Evolutionary conservation across 2,797 vertebrate species (phyloP), one percentile per base, ranked within the genome.

Genomic region (Hylomyscus alleni): DNA sequence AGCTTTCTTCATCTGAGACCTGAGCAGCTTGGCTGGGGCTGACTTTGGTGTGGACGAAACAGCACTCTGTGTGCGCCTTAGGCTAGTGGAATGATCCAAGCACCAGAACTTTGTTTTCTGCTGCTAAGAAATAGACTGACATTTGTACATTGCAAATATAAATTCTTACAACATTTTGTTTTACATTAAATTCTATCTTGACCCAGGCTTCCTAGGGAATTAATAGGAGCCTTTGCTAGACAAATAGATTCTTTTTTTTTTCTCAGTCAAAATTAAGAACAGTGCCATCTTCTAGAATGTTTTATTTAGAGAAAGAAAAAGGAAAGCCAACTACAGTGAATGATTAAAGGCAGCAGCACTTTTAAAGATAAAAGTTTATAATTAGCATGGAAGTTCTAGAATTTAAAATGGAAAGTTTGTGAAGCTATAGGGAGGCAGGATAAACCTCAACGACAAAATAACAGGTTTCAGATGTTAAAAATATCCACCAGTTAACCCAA

Each of bases 361-460:
- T 98, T 98, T 98, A 98, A 98, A 98, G 98, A 98, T 98, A 98
- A 98, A 98, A 98, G 98, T 98, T 98, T 98, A 98, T 98, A 98
- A 98, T 98, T 98, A 98, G 98, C 97, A 98, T 98, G 97, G 98
- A 98, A 98, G 98, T 98, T 98, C 98, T 98, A 65, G 98, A 98
- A 99, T 98, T 99, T 98, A 98, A 98, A 98, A 98, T 98, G 98
- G 98, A 99, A 99, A 98, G 98, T 98, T 98, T 98, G 98, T 97
- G 98, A 97, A 98, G 97, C 98, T 98, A 88, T 94, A 96, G 94
- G 95, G 91, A 97, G 96, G 96, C 97, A 97, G 98, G 96, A 98
- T 98, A 98, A 98, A 98, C 98, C 98, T 98, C 98, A 98, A 98
- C 95, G 98, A 97, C 95, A 98, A 98, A 98, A 98, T 98, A 98